A percentile compares a stretch with the other conserved stretches of the same genome.
phyloP scores from a whole-genome alignment of 2,113 vertebrate species.

The Tursiops truncatus region DNA sequence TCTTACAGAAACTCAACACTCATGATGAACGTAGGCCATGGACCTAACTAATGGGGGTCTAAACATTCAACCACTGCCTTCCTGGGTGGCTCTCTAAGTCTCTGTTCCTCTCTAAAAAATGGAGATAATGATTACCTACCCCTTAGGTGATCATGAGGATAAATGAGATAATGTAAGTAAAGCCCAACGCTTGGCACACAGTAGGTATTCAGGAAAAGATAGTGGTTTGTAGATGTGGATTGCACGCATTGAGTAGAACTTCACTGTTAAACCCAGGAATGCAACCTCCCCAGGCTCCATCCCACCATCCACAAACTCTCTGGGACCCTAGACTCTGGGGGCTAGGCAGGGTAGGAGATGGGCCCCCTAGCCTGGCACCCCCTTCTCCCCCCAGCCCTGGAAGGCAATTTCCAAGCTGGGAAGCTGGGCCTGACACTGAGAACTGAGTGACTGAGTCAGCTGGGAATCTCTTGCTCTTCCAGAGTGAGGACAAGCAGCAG shows the following conservation, averaged over 20 bases:
- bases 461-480: conserved; percentile 47
- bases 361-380: background rate
- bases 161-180: background rate
- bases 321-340: background rate
- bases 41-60: background rate
- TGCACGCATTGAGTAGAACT: background rate
- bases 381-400: background rate
- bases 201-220: background rate
- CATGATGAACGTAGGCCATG: background rate
- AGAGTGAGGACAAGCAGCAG: conserved; percentile 7
- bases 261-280: background rate
- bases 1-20: background rate
- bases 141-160: background rate
- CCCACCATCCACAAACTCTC: background rate
- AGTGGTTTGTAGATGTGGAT: background rate
- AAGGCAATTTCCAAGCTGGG: conserved; percentile 53
- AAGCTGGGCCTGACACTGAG: background rate
- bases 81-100: background rate
- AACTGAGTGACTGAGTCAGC: conserved; percentile 47
- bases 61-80: background rate
- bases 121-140: background rate
- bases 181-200: background rate
- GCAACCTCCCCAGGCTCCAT: background rate
- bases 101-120: background rate
- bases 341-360: background rate